Conservation (phyloP, 2,113 vertebrate species). For the Pontoporia blainvillei region DNA sequence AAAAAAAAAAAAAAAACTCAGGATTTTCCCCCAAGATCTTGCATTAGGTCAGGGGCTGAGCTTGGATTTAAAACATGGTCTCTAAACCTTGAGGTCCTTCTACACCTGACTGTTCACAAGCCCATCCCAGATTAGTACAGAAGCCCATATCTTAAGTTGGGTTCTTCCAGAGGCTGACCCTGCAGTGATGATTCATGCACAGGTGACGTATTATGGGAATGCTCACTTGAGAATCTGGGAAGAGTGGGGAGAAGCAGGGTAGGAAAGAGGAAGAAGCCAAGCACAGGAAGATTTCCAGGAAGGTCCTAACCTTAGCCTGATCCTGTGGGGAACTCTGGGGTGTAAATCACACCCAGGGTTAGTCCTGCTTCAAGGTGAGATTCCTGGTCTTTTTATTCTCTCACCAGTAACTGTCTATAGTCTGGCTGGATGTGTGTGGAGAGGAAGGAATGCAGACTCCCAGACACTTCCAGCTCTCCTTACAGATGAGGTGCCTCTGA, state of each 20-base stretch:
- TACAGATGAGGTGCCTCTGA: background rate
- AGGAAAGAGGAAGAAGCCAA: background rate
- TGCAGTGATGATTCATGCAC: background rate
- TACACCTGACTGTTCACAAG: background rate
- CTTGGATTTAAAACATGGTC: background rate
- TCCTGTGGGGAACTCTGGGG: rapidly evolving
- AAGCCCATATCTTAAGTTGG: background rate
- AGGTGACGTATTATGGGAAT: background rate
- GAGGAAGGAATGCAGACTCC: background rate
- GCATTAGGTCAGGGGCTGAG: background rate
- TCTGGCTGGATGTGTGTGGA: no score
- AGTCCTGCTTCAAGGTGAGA: background rate
- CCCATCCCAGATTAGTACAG: background rate
- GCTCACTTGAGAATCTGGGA: background rate
- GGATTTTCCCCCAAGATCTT: background rate
- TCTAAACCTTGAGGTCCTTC: background rate
- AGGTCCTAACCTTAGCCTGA: background rate
- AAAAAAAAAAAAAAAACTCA: background rate
- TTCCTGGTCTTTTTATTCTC: background rate
- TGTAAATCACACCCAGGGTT: no score
- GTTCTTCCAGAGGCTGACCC: background rate
- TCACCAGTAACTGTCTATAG: background rate
- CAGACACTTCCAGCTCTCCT: background rate
- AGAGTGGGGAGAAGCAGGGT: background rate
- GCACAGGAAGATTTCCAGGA: background rate